A percentile compares a stretch with the other conserved stretches of the same genome.
Evolutionary conservation across 2,888 invertebrate species (phyloP).

Genomic region (Marronus borbonicus): DNA sequence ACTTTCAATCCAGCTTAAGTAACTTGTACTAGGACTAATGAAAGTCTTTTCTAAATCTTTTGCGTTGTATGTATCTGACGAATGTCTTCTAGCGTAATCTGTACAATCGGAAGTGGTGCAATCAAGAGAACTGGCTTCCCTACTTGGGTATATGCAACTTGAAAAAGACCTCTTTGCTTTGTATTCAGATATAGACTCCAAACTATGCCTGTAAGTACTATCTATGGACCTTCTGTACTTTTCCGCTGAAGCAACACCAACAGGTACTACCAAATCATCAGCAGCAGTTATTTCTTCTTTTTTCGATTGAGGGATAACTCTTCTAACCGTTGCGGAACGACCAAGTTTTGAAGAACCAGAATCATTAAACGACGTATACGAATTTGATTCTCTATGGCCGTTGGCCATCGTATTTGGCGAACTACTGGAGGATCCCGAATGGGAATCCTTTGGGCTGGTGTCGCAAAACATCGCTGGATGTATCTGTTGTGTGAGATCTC

Average conservation of each 20-base stretch:
- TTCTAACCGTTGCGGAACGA: constrained; percentile 66
- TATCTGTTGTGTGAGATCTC: constrained; percentile 11
- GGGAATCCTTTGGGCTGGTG: constrained; percentile 60
- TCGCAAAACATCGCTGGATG: constrained; percentile 56
- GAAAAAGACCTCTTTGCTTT: constrained; percentile 65
- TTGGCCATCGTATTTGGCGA: constrained; percentile 62
- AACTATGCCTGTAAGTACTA: constrained; percentile 64
- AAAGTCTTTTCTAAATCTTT: constrained; percentile 61
- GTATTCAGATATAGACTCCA: constrained; percentile 69
- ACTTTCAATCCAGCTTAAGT: constrained; percentile 69
- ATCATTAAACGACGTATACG: constrained; percentile 64
- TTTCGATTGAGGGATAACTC: constrained; percentile 61
- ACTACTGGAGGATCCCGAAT: constrained; percentile 65
- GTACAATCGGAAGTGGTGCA: constrained; percentile 65
- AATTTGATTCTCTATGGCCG: constrained; percentile 63
- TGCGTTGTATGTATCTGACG: constrained; percentile 58
- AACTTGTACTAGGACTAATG: constrained; percentile 66
- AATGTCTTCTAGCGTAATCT: constrained; percentile 64
- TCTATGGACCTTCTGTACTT: constrained; percentile 61
- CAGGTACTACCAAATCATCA: constrained; percentile 48
- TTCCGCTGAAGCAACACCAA: constrained; percentile 34
- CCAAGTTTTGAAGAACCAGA: constrained; percentile 59
- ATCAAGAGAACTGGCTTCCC: constrained; percentile 63
- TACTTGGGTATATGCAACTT: constrained; percentile 59
- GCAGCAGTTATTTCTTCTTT: constrained; percentile 54